Evolutionary conservation across 2,113 vertebrate species (phyloP), one percentile per base, ranked within the genome.

Genomic region (Scopus umbretta): DNA sequence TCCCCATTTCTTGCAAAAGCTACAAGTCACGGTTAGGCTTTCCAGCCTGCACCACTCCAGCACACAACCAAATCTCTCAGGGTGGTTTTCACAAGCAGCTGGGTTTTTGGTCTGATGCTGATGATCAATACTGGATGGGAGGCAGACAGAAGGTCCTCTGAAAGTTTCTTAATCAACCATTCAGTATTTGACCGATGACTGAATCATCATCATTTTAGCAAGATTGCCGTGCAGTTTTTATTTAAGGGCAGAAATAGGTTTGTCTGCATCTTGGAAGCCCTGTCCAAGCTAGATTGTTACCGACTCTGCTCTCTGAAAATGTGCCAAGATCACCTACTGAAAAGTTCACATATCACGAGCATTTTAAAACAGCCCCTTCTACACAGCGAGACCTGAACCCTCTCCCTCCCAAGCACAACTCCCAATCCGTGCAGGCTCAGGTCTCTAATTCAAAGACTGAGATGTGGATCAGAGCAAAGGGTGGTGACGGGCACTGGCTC

Each of bases 1-100:
- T 38, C 62, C 23, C 15, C 25, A n/a, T 26, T 67, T 91, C 86
- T 95, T 80, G 47, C 26, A 66, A 78, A 96, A 92, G 26, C 40
- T 62, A 6, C 27, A 66, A 80, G 52, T 88, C 50, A 49, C 18
- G 40, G 22, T 49, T 1, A 0, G 50, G 29, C 59, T 65, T 68
- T 68, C 45, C 45, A 43, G 63, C 19, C 67, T 38, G 38, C 2
- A 2, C 2, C 0, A 7, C 78, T 15, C 21, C 17, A 40, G 18
- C 4, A n/a, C 13, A 13, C 27, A 78, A 29, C 47, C 10, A 8
- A 50, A 50, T 16, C 36, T 50, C 68, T 34, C 50, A 17, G 38
- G 10, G 16, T 13, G 27, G 14, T 86, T 79, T 73, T 23, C 56
- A 52, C 19, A 49, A 17, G 25, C 14, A 53, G 8, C 3, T 0